These are phyloP conservation scores for Atta cephalotes DNA, from an alignment of 1,140 invertebrate genomes.

Conservation along the genomic window DNA sequence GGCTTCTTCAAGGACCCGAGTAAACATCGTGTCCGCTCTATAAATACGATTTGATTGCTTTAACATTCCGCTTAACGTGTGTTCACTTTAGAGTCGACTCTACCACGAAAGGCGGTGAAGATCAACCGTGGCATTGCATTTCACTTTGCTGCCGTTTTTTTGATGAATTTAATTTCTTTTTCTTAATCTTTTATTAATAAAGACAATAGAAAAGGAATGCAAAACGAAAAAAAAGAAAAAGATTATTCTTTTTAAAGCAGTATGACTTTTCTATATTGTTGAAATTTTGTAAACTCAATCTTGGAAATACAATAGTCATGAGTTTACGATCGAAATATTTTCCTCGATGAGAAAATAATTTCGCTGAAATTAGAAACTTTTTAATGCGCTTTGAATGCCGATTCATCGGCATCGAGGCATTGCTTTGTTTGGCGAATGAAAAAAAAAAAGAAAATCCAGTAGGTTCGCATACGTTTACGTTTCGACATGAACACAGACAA, in stretches of 20 bases:
- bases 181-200: neutral
- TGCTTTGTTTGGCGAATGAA: constrained; percentile 10
- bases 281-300: neutral
- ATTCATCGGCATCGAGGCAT: neutral
- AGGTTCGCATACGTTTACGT: neutral
- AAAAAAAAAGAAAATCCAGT: constrained; percentile 20
- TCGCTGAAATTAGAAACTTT: constrained; percentile 38
- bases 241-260: neutral
- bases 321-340: constrained; percentile 34
- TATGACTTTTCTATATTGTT: neutral
- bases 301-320: neutral
- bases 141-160: neutral
- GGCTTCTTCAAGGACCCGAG: constrained; percentile 67
- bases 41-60: constrained; percentile 64
- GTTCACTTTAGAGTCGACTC: constrained; percentile 46
- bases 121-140: neutral
- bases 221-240: no score
- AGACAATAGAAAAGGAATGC: neutral
- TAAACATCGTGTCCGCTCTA: constrained; percentile 70
- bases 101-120: neutral
- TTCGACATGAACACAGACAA: constrained; percentile 50
- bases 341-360: constrained; percentile 17
- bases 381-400: constrained; percentile 32
- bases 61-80: constrained; percentile 49
- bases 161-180: neutral